Evolutionary conservation across 2,113 vertebrate species (phyloP).

Genomic region (Rhagologus leucostigma): DNA sequence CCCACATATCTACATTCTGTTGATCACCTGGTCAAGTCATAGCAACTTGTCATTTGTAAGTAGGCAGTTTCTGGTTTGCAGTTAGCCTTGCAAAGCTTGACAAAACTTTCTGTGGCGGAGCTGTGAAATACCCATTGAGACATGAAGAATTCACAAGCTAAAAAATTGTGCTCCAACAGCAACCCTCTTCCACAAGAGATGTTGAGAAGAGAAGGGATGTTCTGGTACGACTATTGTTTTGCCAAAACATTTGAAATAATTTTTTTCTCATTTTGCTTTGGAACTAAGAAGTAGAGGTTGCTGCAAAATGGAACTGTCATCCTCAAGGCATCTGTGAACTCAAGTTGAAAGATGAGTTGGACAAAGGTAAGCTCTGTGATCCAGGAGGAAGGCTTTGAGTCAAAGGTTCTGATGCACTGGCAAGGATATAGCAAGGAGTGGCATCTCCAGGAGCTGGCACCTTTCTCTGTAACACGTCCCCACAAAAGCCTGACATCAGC

Average conservation of each 20-base stretch:
- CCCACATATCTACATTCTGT: accelerated
- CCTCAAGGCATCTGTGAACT: neutral
- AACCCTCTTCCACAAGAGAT: neutral
- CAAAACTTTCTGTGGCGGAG: neutral
- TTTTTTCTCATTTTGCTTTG: neutral
- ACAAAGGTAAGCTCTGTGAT: neutral
- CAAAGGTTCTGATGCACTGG: neutral
- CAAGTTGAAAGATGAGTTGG: neutral
- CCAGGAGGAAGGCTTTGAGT: neutral
- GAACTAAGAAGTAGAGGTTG: neutral
- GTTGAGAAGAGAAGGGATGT: neutral
- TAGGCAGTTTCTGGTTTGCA: neutral
- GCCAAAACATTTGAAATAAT: neutral
- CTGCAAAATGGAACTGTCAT: neutral
- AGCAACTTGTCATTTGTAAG: neutral
- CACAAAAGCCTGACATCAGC: neutral
- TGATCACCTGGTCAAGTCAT: neutral
- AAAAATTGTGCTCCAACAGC: neutral
- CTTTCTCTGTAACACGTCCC: neutral
- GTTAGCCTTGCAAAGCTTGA: neutral
- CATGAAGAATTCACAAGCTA: neutral
- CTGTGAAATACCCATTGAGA: neutral
- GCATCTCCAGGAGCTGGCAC: neutral
- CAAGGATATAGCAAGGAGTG: neutral
- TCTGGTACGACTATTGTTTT: neutral